Evolutionary conservation across 2,888 invertebrate genomes (phyloP), one percentile per base, ranked within the genome.

Genomic region (Camptogramma bilineatum): DNA sequence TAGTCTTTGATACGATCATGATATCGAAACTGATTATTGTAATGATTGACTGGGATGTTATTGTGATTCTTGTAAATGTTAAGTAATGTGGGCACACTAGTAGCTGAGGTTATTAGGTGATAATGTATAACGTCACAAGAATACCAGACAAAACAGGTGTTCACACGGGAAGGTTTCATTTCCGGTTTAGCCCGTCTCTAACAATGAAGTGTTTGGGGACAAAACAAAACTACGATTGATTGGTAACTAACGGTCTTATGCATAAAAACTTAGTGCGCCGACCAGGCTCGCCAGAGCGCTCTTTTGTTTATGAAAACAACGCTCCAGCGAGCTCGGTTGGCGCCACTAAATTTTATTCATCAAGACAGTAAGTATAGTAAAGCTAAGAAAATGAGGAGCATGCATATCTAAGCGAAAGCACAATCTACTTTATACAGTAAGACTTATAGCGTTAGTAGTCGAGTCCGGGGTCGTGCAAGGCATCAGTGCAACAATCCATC

Each of bases 401-500:
- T 50, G 18, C 17, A 50, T 1, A 48, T 16, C 48, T 39, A 77
- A 79, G 72, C 80, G 62, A 71, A 74, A 71, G 69, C 69, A 72
- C 59, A 70, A 68, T 55, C 68, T 70, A 73, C 57, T 59, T 73
- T 64, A 75, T 64, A 78, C 58, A 77, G 61, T 70, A 56, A 68
- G 65, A 71, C 58, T 74, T 70, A 71, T 68, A 73, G 75, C 73
- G 67, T 75, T 70, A 65, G 72, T 71, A 70, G 62, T 70, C 70
- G 62, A 64, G 62, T 75, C 78, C 77, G 72, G 68, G 76, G 73
- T 58, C 69, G 75, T 79, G 79, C 76, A 73, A 78, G 74, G 75
- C 75, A 68, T 92, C 86, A 92, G 88, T 90, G 92, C 84, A 91
- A 87, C 77, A 91, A 82, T 84, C 92, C 92, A 78, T 93, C 91